Conservation (phyloP, 2,797 vertebrate species). For the Euphonia xanthogaster region DNA sequence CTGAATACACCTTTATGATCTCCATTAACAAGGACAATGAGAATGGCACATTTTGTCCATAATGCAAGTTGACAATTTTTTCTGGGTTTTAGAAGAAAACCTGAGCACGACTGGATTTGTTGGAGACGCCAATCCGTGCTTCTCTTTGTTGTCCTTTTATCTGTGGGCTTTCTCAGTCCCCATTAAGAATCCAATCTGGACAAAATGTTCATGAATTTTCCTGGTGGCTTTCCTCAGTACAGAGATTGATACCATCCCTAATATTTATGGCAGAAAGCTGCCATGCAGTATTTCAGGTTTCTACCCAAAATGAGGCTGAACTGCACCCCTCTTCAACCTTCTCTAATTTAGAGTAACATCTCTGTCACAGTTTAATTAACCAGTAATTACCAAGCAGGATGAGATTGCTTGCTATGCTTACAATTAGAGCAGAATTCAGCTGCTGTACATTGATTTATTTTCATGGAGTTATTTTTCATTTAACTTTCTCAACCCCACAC, state of each 20-base stretch:
- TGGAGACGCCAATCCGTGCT: not conserved
- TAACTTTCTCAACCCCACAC: not conserved
- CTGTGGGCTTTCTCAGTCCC: not conserved
- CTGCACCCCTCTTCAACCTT: not conserved
- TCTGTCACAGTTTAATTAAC: not conserved
- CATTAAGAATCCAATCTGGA: not conserved
- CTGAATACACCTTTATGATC: not conserved
- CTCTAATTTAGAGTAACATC: not conserved
- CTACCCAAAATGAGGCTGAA: not conserved
- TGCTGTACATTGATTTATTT: conserved; percentile 12
- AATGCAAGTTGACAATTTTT: not conserved
- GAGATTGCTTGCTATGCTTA: not conserved
- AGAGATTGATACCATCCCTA: not conserved
- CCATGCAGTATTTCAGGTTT: not conserved
- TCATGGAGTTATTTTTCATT: conserved; percentile 29
- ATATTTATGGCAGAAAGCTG: not conserved
- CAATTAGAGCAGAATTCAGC: not conserved
- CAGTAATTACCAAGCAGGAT: not conserved
- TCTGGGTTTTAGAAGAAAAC: not conserved
- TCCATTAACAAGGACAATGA: not conserved
- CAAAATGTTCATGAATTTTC: not conserved
- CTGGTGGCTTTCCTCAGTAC: not conserved
- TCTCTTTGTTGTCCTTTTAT: not conserved
- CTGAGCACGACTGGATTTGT: not conserved
- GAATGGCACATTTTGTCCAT: not conserved